Percentiles rank a stretch among this genome's conserved stretches.
Conservation (phyloP, 1,140 invertebrate species). For the Temnothorax longispinosus region DNA sequence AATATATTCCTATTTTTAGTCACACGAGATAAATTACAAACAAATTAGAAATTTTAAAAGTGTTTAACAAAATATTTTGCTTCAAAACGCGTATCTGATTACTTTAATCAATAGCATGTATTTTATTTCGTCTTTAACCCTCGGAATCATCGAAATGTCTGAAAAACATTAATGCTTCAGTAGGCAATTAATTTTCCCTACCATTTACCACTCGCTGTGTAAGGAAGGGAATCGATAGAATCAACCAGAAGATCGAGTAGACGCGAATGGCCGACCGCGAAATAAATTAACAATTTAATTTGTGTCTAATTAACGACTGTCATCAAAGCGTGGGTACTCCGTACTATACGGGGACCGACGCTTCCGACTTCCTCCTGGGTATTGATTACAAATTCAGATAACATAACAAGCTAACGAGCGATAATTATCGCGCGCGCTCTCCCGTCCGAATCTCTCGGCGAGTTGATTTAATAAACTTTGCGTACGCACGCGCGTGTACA, state of each 20-base stretch:
- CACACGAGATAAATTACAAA: not conserved
- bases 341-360: not conserved
- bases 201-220: not conserved
- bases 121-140: not conserved
- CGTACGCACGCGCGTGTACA: conserved; percentile 24
- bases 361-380: conserved; percentile 59
- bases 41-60: not conserved
- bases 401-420: conserved; percentile 77
- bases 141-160: not conserved
- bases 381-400: conserved; percentile 79
- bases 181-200: not conserved
- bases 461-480: conserved; percentile 77
- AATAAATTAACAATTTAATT: conserved; percentile 53
- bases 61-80: not conserved
- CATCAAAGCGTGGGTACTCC: not conserved
- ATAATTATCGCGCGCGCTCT: conserved; percentile 76
- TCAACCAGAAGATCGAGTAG: not conserved
- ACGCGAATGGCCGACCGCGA: not conserved
- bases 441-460: conserved; percentile 67
- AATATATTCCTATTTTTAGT: not conserved
- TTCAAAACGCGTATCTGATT: not conserved
- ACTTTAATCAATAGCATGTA: not conserved
- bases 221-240: not conserved
- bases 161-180: not conserved
- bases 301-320: conserved; percentile 51